Evolutionary conservation across 2,113 vertebrate species (phyloP), one percentile per base, ranked within the genome.

Genomic region (Dicaeum eximium): DNA sequence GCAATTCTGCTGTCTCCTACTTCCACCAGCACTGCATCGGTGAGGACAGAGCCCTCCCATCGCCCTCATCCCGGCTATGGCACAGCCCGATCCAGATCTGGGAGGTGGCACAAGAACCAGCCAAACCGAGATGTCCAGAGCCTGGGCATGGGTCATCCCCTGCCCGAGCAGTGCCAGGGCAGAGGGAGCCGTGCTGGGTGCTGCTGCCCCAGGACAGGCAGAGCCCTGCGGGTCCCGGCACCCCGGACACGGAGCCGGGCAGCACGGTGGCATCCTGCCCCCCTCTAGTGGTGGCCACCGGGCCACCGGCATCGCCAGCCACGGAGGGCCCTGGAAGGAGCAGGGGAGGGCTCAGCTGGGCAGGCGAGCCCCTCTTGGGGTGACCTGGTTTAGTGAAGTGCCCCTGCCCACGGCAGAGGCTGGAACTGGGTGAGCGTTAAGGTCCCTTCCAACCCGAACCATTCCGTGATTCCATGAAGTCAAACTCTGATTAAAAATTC

Each of bases 271-370:
- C 95, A 94, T 81, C 93, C 57, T 91, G 84, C 90, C 2, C 92
- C 95, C 95, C 80, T 91, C 95, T 96, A 94, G 96, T 4, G 77
- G 93, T 91, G 90, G 72, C 72, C 90, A 77, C 33, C 3, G 2
- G 61, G 74, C 79, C 72, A 45, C 62, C 6, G 1, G 18, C 86
- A 27, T 20, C 6, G 0, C 62, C 79, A 35, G 22, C 69, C 54
- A 4, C 4, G 0, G 45, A 50, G 31, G 16, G 7, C 22, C 14
- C 15, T 31, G 65, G 8, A 28, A 16, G 7, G 19, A 58, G 0
- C 23, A 62, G 28, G 31, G 9, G 8, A 69, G 27, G 27, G 57
- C 22, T 69, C 54, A 24, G 38, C 53, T 11, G 47, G 50, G 42
- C 60, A 28, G 38, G 7, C 4, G 10, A 89, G 24, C 30, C 47